Base-by-base conservation (phyloP, 2,797 vertebrate genomes). In the Liparis tanakae region DNA sequence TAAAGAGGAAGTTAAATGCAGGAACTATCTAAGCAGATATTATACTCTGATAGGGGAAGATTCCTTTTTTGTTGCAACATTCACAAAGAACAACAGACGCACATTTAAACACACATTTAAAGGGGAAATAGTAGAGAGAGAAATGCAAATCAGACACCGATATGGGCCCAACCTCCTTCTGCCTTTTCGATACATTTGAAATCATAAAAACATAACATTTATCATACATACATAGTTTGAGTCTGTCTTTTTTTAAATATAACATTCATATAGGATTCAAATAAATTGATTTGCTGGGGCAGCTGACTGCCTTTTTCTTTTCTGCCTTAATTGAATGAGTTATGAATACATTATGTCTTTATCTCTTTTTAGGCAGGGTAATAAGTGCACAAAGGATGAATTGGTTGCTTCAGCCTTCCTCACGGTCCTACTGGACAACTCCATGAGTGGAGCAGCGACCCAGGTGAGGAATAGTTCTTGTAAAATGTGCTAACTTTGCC, bases 281-380 rank as follows among this genome's bases (percentile, higher is more conserved):
- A 17, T 65, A 39, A 50, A 66, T 39, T 4, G 18, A 34, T 63
- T 34, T n/a, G 43, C 61, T 59, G 36, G 37, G 18, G 3, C 17
- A 25, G 48, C 25, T 60, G 37, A 65, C 17, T 41, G 33, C 1
- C 14, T 62, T 74, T 33, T 73, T 55, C 25, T 30, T 30, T 30
- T 57, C 3, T 37, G 12, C 37, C 12, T 44, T 10, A 43, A 20
- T 6, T 34, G 7, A 60, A n/a, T 48, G 22, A 53, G 30, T 59
- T n/a, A 8, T 37, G 5, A 53, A 36, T 17, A 6, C 2, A 18
- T 17, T 25, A 18, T 7, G 17, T 0, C 9, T 60, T 77, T 76
- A 30, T 10, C 22, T 87, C 62, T 80, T 36, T 79, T 57, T 51
- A 95, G 95, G 95, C 94, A 95, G 78, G 95, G 95, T 7, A 81